phyloP scores from a whole-genome alignment of 1,140 invertebrate species.

The Drosophila hydei region DNA sequence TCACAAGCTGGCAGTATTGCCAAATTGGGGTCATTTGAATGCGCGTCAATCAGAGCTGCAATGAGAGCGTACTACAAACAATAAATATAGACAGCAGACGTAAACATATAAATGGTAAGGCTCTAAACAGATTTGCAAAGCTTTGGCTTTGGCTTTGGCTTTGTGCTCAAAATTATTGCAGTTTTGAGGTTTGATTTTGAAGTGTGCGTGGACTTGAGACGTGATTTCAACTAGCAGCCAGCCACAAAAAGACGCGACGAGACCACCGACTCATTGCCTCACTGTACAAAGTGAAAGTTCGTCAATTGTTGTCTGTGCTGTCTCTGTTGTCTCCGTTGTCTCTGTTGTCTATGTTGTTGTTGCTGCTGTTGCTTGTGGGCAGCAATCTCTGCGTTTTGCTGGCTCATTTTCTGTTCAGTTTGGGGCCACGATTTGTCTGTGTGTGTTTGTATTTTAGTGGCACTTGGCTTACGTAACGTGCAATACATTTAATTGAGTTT shows the following conservation, averaged over 20 bases:
- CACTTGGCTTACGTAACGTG: slow-evolving; percentile 20
- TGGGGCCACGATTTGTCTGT: slow-evolving; percentile 25
- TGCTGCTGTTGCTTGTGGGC: slow-evolving; percentile 28
- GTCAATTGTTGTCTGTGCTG: slow-evolving; percentile 54
- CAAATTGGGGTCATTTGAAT: neutral
- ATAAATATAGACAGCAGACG: neutral
- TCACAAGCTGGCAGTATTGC: neutral
- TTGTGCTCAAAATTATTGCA: neutral
- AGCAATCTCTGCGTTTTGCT: slow-evolving; percentile 21
- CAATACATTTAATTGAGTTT: neutral
- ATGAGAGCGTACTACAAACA: neutral
- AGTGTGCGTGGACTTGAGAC: slow-evolving; percentile 55
- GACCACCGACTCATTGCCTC: slow-evolving; percentile 35
- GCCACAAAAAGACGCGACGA: neutral
- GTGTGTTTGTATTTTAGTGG: slow-evolving; percentile 29
- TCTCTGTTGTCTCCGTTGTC: too few species aligned
- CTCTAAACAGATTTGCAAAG: slow-evolving; percentile 3
- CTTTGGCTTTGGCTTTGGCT: neutral
- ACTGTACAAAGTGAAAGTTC: slow-evolving; percentile 71
- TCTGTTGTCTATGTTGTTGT: too few species aligned
- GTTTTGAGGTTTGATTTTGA: slow-evolving; percentile 1
- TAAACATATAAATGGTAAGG: neutral
- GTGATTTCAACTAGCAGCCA: slow-evolving; percentile 49
- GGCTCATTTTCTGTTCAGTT: slow-evolving; percentile 15
- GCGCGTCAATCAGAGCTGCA: neutral